Conservation (phyloP, 2,113 vertebrate genomes). For the Thunnus maccoyii region DNA sequence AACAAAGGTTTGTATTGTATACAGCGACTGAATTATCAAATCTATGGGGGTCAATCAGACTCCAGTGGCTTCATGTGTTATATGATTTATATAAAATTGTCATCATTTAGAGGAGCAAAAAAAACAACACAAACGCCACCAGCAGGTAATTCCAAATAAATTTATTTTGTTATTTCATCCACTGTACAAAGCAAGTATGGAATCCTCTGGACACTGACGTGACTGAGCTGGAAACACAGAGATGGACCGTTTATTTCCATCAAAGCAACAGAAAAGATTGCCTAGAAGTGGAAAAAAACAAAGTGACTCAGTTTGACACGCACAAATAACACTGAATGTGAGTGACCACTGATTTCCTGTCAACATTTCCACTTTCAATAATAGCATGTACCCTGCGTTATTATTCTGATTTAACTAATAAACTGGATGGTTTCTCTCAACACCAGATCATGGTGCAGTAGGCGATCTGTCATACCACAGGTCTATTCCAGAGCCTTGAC, state of each 20-base stretch:
- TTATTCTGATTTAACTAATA: neutral
- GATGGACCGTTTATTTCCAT: conserved; percentile 43
- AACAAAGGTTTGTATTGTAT: neutral
- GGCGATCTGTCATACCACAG: conserved; percentile 59
- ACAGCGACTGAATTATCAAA: neutral
- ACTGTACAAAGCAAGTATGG: conserved; percentile 87
- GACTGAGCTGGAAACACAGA: conserved; percentile 70
- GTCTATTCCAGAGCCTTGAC: conserved; percentile 94
- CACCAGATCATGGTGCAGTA: neutral
- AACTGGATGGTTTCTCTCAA: neutral
- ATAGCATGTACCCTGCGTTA: neutral
- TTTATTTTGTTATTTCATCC: conserved; percentile 85
- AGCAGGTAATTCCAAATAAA: conserved; percentile 83
- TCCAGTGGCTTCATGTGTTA: neutral
- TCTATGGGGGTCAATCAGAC: neutral
- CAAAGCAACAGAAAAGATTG: conserved; percentile 62
- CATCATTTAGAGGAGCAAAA: neutral
- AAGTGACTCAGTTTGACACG: neutral
- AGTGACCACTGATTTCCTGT: neutral
- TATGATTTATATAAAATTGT: neutral
- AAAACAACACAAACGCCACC: conserved; percentile 7
- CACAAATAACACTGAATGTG: neutral
- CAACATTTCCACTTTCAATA: neutral
- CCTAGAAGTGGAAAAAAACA: conserved; percentile 48
- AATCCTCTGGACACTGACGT: conserved; percentile 73